Evolutionary conservation across 1,140 invertebrate species (phyloP).

Genomic region (Drosophila kohkoa): DNA sequence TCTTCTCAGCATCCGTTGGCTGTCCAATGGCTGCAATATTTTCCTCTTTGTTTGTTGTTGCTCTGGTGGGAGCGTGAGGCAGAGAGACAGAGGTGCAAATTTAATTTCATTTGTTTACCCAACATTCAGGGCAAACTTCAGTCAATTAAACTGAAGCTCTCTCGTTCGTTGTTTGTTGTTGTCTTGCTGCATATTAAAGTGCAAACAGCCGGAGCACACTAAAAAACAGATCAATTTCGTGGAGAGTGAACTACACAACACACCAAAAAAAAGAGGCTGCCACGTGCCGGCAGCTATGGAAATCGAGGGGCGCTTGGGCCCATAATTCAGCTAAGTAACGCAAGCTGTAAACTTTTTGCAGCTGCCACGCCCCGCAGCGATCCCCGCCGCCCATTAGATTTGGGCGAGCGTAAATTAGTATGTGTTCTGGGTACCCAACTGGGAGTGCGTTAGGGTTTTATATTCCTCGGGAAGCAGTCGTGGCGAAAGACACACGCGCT

Average conservation of each 20-base stretch:
- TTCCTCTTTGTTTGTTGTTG: constrained; percentile 44
- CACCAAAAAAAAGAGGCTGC: constrained; percentile 1
- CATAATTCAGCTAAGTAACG: constrained; percentile 64
- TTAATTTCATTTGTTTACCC: constrained; percentile 66
- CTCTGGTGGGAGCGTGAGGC: not conserved
- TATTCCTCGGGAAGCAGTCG: not conserved
- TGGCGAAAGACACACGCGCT: constrained; percentile 21
- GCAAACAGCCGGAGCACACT: not conserved
- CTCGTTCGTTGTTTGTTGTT: not conserved
- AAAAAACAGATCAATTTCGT: constrained; percentile 2
- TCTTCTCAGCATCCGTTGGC: not conserved
- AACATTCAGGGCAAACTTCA: constrained; percentile 10
- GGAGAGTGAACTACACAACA: not conserved
- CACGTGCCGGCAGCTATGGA: constrained; percentile 50
- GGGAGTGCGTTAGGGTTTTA: constrained; percentile 19
- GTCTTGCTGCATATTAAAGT: constrained; percentile 1
- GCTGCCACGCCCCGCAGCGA: not conserved
- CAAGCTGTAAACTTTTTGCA: constrained; percentile 53
- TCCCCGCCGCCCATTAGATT: constrained; percentile 24
- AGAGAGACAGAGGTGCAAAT: constrained; percentile 13
- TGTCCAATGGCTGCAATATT: constrained; percentile 49
- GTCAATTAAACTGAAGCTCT: constrained; percentile 36
- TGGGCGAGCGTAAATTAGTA: constrained; percentile 37
- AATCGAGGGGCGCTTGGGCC: not conserved
- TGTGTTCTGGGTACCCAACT: constrained; percentile 19